Percentiles rank a stretch among this genome's conserved stretches.
phyloP scores from a whole-genome alignment of 53 echinoderm and acorn worm species.

The Holothuria scabra region DNA sequence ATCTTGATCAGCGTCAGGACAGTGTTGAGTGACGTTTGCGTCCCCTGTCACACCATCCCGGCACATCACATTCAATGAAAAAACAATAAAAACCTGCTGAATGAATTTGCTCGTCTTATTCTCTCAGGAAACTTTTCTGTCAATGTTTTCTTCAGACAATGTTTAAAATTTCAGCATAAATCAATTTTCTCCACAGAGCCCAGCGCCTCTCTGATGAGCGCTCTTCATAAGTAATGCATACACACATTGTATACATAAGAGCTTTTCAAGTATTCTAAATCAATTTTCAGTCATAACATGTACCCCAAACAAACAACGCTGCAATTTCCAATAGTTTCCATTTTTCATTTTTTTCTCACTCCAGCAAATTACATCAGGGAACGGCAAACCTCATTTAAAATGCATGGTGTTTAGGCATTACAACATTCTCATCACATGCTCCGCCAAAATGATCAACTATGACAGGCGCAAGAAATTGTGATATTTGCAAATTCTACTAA shows the following conservation, averaged over 20 bases:
- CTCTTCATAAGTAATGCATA: conserved; percentile 39
- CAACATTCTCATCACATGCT: conserved; percentile 38
- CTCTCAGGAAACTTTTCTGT: conserved; percentile 44
- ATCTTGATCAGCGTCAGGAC: conserved; percentile 12
- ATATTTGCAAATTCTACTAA: too few relatives aligned
- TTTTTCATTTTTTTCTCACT: conserved; percentile 33
- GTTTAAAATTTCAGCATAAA: conserved; percentile 47
- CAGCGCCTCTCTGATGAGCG: neutral
- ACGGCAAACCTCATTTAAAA: conserved; percentile 35
- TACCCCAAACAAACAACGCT: conserved; percentile 39
- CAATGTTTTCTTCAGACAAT: conserved; percentile 18
- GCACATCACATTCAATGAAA: conserved; percentile 40
- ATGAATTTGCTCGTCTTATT: conserved; percentile 34
- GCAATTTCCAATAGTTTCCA: conserved; percentile 17
- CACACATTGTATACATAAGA: conserved; percentile 33
- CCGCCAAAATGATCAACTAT: conserved; percentile 14
- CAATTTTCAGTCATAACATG: conserved; percentile 39
- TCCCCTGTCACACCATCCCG: conserved; percentile 44
- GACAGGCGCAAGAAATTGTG: conserved; percentile 7
- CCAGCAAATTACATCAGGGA: conserved; percentile 31
- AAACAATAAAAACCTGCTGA: conserved; percentile 36
- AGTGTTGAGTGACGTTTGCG: conserved; percentile 19
- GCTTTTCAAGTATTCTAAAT: conserved; percentile 47
- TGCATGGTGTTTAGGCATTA: conserved; percentile 45
- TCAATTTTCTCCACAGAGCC: conserved; percentile 14